Percentiles rank a stretch among this genome's conserved stretches.
Evolutionary conservation across 1,140 invertebrate species (phyloP).

Genomic region (Telenomus remus): DNA sequence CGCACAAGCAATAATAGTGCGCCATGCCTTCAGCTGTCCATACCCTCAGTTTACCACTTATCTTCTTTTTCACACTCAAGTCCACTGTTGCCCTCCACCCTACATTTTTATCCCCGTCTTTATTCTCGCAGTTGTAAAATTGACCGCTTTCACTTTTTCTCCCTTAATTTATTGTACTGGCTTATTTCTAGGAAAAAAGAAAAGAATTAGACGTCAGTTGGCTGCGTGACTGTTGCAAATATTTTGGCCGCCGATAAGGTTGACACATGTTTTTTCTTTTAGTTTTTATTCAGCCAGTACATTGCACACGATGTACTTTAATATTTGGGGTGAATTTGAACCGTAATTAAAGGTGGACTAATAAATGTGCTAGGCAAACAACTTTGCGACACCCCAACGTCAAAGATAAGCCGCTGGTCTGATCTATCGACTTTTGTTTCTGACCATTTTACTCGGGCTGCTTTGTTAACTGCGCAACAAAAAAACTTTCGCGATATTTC

Average conservation of each 20-base stretch:
- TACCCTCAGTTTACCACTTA: constrained; percentile 53
- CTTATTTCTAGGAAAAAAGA: too few relatives aligned
- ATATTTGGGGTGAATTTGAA: constrained; percentile 66
- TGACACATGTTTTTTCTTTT: too few relatives aligned
- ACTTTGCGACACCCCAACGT: constrained; percentile 71
- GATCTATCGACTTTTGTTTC: constrained; percentile 55
- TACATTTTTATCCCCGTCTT: neutral
- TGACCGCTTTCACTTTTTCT: too few relatives aligned
- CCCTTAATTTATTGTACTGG: too few relatives aligned
- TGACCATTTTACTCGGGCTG: constrained; percentile 39
- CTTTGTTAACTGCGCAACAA: constrained; percentile 52
- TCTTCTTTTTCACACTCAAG: constrained; percentile 8
- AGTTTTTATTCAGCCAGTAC: too few relatives aligned
- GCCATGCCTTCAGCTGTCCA: constrained; percentile 70
- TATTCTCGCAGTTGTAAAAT: too few relatives aligned
- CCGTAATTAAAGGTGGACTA: constrained; percentile 74
- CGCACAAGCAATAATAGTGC: constrained; percentile 72
- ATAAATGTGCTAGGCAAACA: constrained; percentile 75
- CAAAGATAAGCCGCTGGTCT: constrained; percentile 67
- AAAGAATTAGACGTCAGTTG: too few relatives aligned
- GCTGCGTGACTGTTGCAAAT: too few relatives aligned
- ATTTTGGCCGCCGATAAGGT: too few relatives aligned
- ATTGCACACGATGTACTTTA: too few relatives aligned
- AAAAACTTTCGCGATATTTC: constrained; percentile 54
- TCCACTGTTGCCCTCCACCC: constrained; percentile 7